These are phyloP conservation scores for Drosophila leonis DNA, from an alignment of 2,888 invertebrate species.

Conservation along the genomic window DNA sequence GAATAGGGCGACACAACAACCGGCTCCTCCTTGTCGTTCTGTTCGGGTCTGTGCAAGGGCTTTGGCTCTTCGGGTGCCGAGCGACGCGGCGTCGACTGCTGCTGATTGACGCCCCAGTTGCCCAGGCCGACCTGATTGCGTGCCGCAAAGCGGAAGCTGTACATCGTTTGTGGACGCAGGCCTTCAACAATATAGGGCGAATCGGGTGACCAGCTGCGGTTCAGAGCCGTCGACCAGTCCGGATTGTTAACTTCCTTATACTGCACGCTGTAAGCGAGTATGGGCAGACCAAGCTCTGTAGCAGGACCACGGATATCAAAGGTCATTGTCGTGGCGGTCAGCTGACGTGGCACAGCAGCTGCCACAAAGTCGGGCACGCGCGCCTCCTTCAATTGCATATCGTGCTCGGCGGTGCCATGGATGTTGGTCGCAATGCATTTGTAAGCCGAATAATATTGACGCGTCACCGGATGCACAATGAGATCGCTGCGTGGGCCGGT, in stretches of 20 bases:
- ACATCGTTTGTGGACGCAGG: constrained; percentile 91
- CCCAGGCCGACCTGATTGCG: constrained; percentile 93
- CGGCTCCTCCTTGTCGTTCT: constrained; percentile 85
- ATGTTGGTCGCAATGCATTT: constrained; percentile 93
- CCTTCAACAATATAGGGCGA: constrained; percentile 93
- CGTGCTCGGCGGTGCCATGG: constrained; percentile 89
- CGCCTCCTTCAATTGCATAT: constrained; percentile 91
- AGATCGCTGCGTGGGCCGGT: constrained; percentile 91
- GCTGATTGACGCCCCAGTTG: constrained; percentile 89
- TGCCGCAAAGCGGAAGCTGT: constrained; percentile 93
- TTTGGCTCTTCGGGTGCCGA: constrained; percentile 92
- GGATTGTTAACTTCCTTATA: constrained; percentile 89
- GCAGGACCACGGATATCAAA: constrained; percentile 92
- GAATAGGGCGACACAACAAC: constrained; percentile 89
- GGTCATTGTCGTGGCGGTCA: constrained; percentile 94
- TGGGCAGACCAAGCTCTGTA: constrained; percentile 91
- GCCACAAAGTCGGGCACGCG: constrained; percentile 89
- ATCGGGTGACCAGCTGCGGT: constrained; percentile 92
- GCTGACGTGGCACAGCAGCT: constrained; percentile 89
- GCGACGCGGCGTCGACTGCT: constrained; percentile 91
- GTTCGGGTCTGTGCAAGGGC: constrained; percentile 86
- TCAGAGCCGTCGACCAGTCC: constrained; percentile 89
- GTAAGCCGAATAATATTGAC: constrained; percentile 90
- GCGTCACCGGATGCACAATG: constrained; percentile 89
- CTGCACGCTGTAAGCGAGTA: constrained; percentile 90